phyloP scores from a whole-genome alignment of 2,888 invertebrate species.

The Nymphalis polychloros region DNA sequence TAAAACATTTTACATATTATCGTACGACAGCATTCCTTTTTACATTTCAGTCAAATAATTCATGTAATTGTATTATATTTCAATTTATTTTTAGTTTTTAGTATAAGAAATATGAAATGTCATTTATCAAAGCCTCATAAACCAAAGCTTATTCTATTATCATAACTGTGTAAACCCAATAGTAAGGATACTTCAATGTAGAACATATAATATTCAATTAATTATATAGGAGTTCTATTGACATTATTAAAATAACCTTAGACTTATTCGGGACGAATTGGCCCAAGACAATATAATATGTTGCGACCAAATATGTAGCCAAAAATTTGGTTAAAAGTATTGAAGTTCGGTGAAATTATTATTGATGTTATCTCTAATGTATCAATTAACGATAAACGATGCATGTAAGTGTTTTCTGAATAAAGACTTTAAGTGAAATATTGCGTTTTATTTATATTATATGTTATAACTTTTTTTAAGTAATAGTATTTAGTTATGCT shows the following conservation, averaged over 20 bases:
- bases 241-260: conserved; percentile 35
- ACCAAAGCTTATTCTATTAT: conserved; percentile 36
- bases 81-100: conserved; percentile 27
- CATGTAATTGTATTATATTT: conserved; percentile 31
- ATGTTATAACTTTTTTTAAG: too few species aligned
- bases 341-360: conserved; percentile 60
- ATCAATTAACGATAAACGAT: conserved; percentile 62
- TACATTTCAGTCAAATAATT: conserved; percentile 16
- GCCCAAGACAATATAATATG: conserved; percentile 69
- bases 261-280: conserved; percentile 36
- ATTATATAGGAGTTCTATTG: conserved; percentile 33
- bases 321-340: conserved; percentile 72
- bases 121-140: conserved; percentile 33
- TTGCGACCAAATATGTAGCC: conserved; percentile 72
- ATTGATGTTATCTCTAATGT: conserved; percentile 66
- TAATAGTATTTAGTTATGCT: too few species aligned
- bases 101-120: conserved; percentile 18
- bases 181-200: conserved; percentile 24
- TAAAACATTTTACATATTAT: conserved; percentile 39
- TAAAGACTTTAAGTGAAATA: conserved; percentile 72
- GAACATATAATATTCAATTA: conserved; percentile 31
- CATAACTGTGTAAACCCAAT: conserved; percentile 17
- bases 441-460: neutral
- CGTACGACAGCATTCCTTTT: conserved; percentile 44
- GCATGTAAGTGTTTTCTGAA: conserved; percentile 71